Conservation (phyloP, 1,140 invertebrate species). For the Heliothis virescens region DNA sequence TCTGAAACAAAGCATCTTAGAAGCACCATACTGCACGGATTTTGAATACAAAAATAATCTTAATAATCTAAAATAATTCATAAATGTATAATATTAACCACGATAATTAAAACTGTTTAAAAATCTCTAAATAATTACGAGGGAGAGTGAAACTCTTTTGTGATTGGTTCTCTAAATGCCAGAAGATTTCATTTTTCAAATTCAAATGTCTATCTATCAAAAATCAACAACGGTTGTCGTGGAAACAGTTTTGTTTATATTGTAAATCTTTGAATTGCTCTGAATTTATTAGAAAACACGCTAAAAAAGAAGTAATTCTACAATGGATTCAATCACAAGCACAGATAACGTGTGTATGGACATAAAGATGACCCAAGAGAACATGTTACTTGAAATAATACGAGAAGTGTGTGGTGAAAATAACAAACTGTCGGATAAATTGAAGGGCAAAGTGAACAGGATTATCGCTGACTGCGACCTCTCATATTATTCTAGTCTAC, state of each 20-base stretch:
- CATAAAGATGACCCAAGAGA: constrained; percentile 67
- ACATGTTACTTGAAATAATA: constrained; percentile 74
- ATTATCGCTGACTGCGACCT: constrained; percentile 81
- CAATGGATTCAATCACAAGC: constrained; percentile 69
- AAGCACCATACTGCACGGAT: background rate
- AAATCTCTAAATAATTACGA: too few species aligned
- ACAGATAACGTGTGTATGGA: constrained; percentile 62
- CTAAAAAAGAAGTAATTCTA: constrained; percentile 6
- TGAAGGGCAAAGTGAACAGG: constrained; percentile 74
- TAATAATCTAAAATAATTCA: background rate
- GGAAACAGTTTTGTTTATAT: constrained; percentile 21
- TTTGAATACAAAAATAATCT: background rate
- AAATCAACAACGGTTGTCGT: constrained; percentile 39
- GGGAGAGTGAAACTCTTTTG: background rate
- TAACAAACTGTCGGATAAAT: constrained; percentile 66
- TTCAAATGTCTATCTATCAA: constrained; percentile 1
- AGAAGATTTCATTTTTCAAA: background rate
- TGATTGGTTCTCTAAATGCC: background rate
- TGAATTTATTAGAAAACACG: constrained; percentile 8
- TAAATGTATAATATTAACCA: background rate
- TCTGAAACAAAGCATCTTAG: background rate
- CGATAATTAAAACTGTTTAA: too few species aligned
- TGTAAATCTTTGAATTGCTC: too few species aligned
- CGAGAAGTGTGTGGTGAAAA: constrained; percentile 72
- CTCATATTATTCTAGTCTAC: constrained; percentile 73